Evolutionary conservation across 2,888 invertebrate genomes (phyloP).

Genomic region (Phytoseiulus persimilis): DNA sequence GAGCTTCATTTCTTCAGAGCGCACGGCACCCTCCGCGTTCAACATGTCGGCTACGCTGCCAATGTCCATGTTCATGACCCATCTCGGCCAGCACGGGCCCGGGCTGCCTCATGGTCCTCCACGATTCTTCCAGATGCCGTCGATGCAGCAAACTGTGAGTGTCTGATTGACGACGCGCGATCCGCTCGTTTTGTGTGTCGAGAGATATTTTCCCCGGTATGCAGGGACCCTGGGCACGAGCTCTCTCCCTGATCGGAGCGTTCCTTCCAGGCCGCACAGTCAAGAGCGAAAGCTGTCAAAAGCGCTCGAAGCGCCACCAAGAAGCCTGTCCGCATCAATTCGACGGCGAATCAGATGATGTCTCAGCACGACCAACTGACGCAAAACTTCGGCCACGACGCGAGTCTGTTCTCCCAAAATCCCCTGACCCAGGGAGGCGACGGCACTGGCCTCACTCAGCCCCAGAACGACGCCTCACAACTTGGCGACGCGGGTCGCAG

Average conservation of each 20-base stretch:
- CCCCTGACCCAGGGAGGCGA: constrained; percentile 50
- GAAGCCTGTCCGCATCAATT: not conserved
- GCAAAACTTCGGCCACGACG: constrained; percentile 40
- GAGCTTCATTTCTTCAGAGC: constrained; percentile 23
- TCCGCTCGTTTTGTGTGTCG: too few relatives aligned
- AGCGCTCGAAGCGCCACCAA: not conserved
- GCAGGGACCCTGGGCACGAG: too few relatives aligned
- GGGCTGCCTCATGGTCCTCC: constrained; percentile 9
- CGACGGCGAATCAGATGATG: not conserved
- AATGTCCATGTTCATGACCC: constrained; percentile 26
- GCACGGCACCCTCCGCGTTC: not conserved
- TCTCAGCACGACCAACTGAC: constrained; percentile 41
- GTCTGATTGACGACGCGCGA: too few relatives aligned
- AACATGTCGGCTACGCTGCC: constrained; percentile 21
- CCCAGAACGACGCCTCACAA: not conserved
- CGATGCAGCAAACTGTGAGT: not conserved
- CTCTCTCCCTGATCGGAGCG: not conserved
- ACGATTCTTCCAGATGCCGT: constrained; percentile 21
- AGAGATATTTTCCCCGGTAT: too few relatives aligned
- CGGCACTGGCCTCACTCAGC: not conserved
- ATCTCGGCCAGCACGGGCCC: constrained; percentile 25
- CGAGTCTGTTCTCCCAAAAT: constrained; percentile 45
- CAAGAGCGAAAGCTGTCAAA: not conserved
- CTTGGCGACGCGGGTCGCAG: constrained; percentile 54
- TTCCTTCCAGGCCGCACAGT: not conserved